Evolutionary conservation across 2,797 vertebrate genomes (phyloP), one percentile per base, ranked within the genome.

Genomic region (Hypotaenidia okinawae): DNA sequence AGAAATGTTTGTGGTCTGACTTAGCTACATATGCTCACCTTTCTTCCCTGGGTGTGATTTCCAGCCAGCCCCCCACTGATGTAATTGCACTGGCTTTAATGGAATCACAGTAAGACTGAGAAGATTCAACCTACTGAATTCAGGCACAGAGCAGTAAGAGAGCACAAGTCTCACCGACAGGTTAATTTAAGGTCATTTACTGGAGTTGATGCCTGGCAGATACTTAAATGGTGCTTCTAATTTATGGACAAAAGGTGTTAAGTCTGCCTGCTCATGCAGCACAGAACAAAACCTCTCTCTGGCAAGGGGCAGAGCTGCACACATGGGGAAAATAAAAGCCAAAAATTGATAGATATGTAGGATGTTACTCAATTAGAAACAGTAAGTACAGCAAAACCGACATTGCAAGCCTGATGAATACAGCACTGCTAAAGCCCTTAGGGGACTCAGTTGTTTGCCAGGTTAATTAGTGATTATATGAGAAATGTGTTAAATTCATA

Each of bases 401-500:
- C 49, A 37, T 2, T 74, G 66, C 37, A 89, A 89, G 47, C 9
- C 64, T 84, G 49, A 80, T 16, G n/a, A 90, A 92, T 63, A 67
- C 28, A 84, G 85, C 47, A 21, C 43, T 45, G 54, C 23, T 79
- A 94, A 59, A 84, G 76, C 39, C 87, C 87, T 95, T 94, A 95
- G 97, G 90, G 95, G 80, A 58, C 91, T 73, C 51, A 93, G 73
- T 61, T 63, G 47, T 82, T 93, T 94, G 87, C 62, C 72, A 91
- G 66, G 83, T 81, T 83, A 67, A 93, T 79, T 59, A 91, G 61
- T 9, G 30, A 72, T 55, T 86, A 89, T 89, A 61, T 37, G 35
- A 47, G 63, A 85, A 84, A 86, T 90, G 76, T 77, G 52, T 79
- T 84, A 61, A 92, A 91, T 88, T 90, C 75, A 79, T 52, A 79